Conservation (phyloP, 2,888 invertebrate species). For the Merodon equestris region DNA sequence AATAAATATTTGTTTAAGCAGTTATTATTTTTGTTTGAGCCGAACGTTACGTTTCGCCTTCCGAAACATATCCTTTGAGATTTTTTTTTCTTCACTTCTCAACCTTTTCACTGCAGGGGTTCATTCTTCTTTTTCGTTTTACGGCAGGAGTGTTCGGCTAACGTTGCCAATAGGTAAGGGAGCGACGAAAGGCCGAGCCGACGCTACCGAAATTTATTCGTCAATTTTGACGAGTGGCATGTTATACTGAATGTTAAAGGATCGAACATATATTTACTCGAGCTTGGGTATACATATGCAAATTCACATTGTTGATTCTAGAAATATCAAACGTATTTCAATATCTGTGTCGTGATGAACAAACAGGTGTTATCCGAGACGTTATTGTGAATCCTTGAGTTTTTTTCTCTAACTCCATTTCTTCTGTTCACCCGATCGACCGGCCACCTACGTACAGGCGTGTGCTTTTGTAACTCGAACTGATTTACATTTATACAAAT, state of each 20-base stretch:
- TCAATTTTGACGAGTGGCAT: slow-evolving; percentile 63
- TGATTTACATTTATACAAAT: slow-evolving; percentile 67
- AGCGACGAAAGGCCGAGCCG: background rate
- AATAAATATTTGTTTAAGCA: slow-evolving; percentile 60
- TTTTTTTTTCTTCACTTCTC: slow-evolving; percentile 29
- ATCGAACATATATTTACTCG: slow-evolving; percentile 60
- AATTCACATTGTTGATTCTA: slow-evolving; percentile 59
- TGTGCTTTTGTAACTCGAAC: slow-evolving; percentile 55
- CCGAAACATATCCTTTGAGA: slow-evolving; percentile 30
- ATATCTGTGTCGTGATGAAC: slow-evolving; percentile 63
- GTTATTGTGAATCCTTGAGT: slow-evolving; percentile 55
- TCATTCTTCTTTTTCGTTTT: too few species aligned
- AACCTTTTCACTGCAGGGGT: slow-evolving; percentile 29
- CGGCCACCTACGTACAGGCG: slow-evolving; percentile 23
- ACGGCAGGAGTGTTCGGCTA: too few species aligned
- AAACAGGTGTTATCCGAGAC: slow-evolving; percentile 66
- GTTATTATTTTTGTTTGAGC: slow-evolving; percentile 59
- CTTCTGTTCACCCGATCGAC: background rate
- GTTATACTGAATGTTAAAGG: slow-evolving; percentile 63
- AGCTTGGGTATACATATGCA: slow-evolving; percentile 61
- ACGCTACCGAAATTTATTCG: slow-evolving; percentile 50
- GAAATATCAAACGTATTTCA: slow-evolving; percentile 65
- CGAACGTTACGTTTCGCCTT: slow-evolving; percentile 59
- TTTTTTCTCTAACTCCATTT: slow-evolving; percentile 5
- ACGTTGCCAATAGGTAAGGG: too few species aligned